A percentile compares a stretch with the other conserved stretches of the same genome.
Conservation (phyloP, 2,113 vertebrate species). For the Axis porcinus region DNA sequence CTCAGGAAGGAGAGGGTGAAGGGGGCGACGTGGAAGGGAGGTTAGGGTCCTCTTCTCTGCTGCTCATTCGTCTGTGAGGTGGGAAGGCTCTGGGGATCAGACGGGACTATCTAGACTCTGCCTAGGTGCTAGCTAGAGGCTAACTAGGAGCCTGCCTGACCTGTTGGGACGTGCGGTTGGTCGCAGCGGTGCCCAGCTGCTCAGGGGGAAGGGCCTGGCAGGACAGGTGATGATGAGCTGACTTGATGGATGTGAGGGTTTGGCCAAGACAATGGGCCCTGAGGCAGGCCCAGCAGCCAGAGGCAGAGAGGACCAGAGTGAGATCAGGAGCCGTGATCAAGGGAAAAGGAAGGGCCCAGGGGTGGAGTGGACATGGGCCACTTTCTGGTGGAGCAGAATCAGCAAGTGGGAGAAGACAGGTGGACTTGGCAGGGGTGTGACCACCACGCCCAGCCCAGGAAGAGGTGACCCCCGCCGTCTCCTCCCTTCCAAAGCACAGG, state of each 20-base stretch:
- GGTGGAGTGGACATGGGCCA: neutral
- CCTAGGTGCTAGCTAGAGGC: neutral
- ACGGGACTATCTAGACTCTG: neutral
- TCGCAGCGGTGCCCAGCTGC: neutral
- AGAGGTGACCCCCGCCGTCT: slow-evolving; percentile 69
- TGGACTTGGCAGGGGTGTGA: neutral
- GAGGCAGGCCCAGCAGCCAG: neutral
- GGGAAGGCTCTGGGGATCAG: neutral
- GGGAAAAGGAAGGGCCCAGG: neutral
- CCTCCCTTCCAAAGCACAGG: slow-evolving; percentile 88
- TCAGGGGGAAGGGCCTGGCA: fast-evolving
- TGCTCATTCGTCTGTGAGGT: neutral
- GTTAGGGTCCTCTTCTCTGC: neutral
- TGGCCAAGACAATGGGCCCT: neutral
- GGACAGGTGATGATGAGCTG: fast-evolving
- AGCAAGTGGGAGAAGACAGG: neutral
- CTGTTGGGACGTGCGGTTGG: neutral
- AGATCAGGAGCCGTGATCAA: neutral
- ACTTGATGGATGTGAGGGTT: neutral
- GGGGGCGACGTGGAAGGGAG: fast-evolving
- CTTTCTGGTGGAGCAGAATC: neutral
- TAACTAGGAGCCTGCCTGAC: neutral
- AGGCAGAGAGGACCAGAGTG: neutral
- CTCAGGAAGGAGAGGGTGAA: neutral
- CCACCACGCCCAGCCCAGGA: fast-evolving